Evolutionary conservation across 1,140 invertebrate species (phyloP).

Genomic region (Drosophila lacteicornis): DNA sequence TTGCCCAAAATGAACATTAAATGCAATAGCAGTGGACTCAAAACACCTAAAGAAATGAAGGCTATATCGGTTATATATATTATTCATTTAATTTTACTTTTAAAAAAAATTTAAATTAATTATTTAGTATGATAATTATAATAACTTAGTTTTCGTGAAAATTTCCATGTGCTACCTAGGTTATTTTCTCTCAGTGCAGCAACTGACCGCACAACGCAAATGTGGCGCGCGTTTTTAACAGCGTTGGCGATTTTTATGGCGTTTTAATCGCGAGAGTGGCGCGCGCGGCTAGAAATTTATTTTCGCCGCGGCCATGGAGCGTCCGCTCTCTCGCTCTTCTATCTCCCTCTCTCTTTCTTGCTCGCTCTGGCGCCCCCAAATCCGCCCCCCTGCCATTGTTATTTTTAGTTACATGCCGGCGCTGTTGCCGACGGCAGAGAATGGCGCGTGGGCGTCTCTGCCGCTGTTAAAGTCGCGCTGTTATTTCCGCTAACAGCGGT

Average conservation of each 20-base stretch:
- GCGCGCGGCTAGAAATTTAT: constrained; percentile 47
- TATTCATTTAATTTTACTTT: background rate
- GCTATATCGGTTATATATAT: background rate
- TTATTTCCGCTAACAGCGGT: constrained; percentile 39
- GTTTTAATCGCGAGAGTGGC: constrained; percentile 72
- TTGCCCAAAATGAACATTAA: constrained; percentile 72
- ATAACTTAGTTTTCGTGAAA: no score
- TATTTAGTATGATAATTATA: background rate
- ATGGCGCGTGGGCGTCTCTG: constrained; percentile 76
- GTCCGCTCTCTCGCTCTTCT: constrained; percentile 8
- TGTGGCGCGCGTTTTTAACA: constrained; percentile 64
- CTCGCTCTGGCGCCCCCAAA: constrained; percentile 12
- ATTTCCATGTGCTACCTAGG: no score
- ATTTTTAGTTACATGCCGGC: constrained; percentile 75
- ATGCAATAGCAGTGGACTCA: constrained; percentile 37
- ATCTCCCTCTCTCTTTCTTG: constrained; percentile 8
- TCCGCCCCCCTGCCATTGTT: constrained; percentile 3
- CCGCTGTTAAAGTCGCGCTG: constrained; percentile 40
- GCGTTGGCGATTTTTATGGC: constrained; percentile 80
- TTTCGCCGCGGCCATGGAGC: constrained; percentile 37
- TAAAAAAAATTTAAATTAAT: background rate
- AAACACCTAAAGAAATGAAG: constrained; percentile 6
- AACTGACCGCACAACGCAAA: constrained; percentile 38
- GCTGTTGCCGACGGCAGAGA: constrained; percentile 46
- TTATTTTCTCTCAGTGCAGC: constrained; percentile 13